Evolutionary conservation across 2,797 vertebrate genomes (phyloP), one percentile per base, ranked within the genome.

Genomic region (Clarias platycephalus): DNA sequence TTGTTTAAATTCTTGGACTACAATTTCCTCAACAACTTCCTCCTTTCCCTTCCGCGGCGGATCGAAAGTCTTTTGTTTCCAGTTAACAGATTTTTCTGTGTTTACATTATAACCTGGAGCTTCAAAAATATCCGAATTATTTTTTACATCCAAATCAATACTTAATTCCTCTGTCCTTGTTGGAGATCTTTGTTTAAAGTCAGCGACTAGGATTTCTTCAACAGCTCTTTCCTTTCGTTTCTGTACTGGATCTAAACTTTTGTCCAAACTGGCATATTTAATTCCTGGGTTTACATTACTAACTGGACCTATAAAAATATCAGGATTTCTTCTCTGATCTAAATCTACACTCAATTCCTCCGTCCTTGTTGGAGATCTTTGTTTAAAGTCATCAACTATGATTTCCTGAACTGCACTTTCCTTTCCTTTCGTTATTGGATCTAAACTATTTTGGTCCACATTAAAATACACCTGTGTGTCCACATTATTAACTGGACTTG

Each of bases 141-240:
- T 57, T 53, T 81, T 28, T 53, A 80, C 31, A 34, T 66, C 28
- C 62, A 62, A 53, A 53, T 83, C 81, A 1, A 68, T 55, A 6
- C 24, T 80, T n/a, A 64, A 8, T 24, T 81, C 58, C 1, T 77
- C 60, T 57, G 44, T 64, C 20, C 55, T 71, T 31, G n/a, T 82
- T 28, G 82, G 53, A 53, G 74, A 82, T 10, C 58, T 28, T 68
- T 5, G 78, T 81, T 77, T 72, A 24, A 83, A 83, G n/a, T 53
- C 74, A 5, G 40, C 0, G 3, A 64, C 18, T 34, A 26, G 3
- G 31, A 80, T 57, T 44, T 78, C 66, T 8, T 82, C 26, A 15
- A 4, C 34, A 20, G 13, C 1, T 1, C 8, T n/a, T 76, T 28
- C 16, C 57, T 53, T 49, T 74, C 2, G n/a, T 66, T 49, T 64